Evolutionary conservation across 1,140 invertebrate genomes (phyloP).

Genomic region (Panulirus ornatus): DNA sequence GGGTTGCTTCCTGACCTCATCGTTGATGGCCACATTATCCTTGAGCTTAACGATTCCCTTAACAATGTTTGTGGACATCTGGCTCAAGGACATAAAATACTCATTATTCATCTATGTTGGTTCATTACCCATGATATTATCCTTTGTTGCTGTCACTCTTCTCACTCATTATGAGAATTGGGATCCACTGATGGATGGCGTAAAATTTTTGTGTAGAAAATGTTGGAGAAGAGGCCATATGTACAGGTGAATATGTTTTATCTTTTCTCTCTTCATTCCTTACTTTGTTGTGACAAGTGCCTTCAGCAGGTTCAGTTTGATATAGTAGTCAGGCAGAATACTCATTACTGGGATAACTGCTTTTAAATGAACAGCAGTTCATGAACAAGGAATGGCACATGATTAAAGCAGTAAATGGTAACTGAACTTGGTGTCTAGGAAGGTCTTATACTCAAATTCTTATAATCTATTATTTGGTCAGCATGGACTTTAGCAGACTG

Average conservation of each 20-base stretch:
- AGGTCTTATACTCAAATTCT: no score
- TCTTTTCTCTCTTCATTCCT: no score
- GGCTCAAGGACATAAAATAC: conserved; percentile 87
- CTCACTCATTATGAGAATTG: conserved; percentile 90
- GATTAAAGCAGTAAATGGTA: no score
- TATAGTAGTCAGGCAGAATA: no score
- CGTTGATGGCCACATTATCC: conserved; percentile 89
- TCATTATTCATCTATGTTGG: conserved; percentile 89
- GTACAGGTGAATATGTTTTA: conserved; percentile 43
- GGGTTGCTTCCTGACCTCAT: conserved; percentile 94
- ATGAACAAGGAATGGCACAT: no score
- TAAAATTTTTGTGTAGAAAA: conserved; percentile 50
- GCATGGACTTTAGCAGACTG: no score
- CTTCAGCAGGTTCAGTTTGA: no score
- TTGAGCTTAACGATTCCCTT: conserved; percentile 91
- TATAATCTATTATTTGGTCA: no score
- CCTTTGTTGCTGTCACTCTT: conserved; percentile 87
- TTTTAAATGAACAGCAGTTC: no score
- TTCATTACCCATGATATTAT: conserved; percentile 86
- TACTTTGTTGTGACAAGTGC: no score
- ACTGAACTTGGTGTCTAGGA: no score
- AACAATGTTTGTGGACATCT: conserved; percentile 89
- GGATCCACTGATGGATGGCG: conserved; percentile 84
- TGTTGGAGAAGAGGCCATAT: conserved; percentile 34
- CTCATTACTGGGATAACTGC: no score